A percentile compares a stretch with the other conserved stretches of the same genome.
Conservation (phyloP, 2,113 vertebrate species). For the Vanacampus margaritifer region DNA sequence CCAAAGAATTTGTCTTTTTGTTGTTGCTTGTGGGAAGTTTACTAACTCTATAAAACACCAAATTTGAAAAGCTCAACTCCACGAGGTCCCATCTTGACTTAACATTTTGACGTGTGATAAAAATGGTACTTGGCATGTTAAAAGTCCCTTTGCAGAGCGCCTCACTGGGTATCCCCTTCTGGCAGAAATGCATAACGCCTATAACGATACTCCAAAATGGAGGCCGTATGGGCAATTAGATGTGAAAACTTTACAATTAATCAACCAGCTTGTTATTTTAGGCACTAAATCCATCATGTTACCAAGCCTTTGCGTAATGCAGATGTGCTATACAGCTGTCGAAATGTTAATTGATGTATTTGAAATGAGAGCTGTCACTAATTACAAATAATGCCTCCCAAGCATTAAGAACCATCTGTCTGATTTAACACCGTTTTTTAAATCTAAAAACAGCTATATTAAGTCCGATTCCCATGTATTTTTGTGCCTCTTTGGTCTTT, state of each 20-base stretch:
- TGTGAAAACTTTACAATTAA: not conserved
- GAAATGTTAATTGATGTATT: not conserved
- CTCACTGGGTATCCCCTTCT: not conserved
- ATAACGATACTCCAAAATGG: not conserved
- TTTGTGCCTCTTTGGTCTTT: not conserved
- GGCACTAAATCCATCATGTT: not conserved
- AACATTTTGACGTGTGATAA: too few relatives aligned
- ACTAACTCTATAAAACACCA: too few relatives aligned
- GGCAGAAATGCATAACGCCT: not conserved
- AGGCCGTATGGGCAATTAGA: not conserved
- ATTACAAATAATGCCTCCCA: not conserved
- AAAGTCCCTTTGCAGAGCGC: too few relatives aligned
- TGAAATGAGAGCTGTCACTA: not conserved
- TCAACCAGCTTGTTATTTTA: not conserved
- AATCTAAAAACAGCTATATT: slow-evolving; percentile 1
- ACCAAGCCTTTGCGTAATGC: not conserved
- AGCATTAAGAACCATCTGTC: not conserved
- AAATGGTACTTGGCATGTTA: too few relatives aligned
- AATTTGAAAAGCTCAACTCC: not conserved
- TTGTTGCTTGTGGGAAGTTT: not conserved
- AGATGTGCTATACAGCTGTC: not conserved
- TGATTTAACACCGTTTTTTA: not conserved
- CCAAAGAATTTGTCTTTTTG: not conserved
- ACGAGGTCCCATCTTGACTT: not conserved
- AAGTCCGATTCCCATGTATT: not conserved